Percentiles rank a stretch among this genome's conserved stretches.
Conservation (phyloP, 1,140 invertebrate species). For the Penaeus indicus region DNA sequence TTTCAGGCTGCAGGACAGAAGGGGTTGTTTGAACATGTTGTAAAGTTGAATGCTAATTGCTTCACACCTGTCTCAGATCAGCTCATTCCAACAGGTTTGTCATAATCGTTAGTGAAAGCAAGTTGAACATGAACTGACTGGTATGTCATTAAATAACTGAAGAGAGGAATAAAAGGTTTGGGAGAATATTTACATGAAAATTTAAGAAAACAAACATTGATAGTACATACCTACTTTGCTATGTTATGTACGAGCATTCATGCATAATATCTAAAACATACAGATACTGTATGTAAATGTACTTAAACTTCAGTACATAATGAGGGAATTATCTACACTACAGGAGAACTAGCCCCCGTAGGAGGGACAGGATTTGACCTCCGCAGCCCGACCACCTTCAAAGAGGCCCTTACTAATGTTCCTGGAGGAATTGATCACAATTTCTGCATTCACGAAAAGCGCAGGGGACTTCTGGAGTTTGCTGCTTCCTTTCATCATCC, state of each 20-base stretch:
- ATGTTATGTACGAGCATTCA: neutral
- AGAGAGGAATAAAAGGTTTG: too few relatives aligned
- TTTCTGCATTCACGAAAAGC: slow-evolving; percentile 75
- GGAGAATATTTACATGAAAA: neutral
- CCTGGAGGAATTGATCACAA: slow-evolving; percentile 83
- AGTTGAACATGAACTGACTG: slow-evolving; percentile 15
- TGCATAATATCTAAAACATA: neutral
- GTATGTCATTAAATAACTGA: neutral
- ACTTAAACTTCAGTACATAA: neutral
- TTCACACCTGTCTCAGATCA: slow-evolving; percentile 81
- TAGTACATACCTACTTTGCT: too few relatives aligned
- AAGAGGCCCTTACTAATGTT: slow-evolving; percentile 72
- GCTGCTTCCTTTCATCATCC: slow-evolving; percentile 60
- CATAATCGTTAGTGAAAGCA: slow-evolving; percentile 15
- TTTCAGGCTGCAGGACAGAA: slow-evolving; percentile 73
- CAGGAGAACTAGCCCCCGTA: slow-evolving; percentile 79
- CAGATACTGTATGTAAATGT: neutral
- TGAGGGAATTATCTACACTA: neutral
- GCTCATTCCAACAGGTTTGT: slow-evolving; percentile 81
- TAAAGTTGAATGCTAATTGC: slow-evolving; percentile 81
- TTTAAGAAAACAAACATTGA: neutral
- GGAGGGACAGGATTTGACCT: slow-evolving; percentile 81
- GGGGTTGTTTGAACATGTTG: slow-evolving; percentile 81
- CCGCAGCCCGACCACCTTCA: slow-evolving; percentile 73
- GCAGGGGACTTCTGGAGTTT: slow-evolving; percentile 45